Base-by-base conservation (phyloP, 1,140 invertebrate genomes). In the Muscidifurax raptorellus region DNA sequence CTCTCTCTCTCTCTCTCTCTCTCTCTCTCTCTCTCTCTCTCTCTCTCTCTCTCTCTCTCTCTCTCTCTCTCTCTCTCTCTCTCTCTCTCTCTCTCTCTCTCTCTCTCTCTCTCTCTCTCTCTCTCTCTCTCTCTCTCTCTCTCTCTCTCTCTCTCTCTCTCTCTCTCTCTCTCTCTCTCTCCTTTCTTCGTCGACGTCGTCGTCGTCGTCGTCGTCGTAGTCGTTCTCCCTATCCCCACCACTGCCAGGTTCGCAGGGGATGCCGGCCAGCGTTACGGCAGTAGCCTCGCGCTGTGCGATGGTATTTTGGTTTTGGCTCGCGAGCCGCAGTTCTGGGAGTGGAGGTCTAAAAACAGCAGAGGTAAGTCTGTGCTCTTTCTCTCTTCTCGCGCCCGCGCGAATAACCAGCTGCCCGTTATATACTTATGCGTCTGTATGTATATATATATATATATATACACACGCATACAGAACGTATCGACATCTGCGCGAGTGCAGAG, bases 261-360 rank as follows among this genome's bases (percentile, higher is more conserved):
- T 84, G 82, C 66, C 78, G 28, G 82, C 36, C 36, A 40, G 36
- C 36, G 66, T 64, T 22, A 59, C 22, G 52, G 82, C 66, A 28
- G 66, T 30, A 28, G 66, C 66, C 66, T 69, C 66, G 25, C 66
- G 59, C 59, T 64, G 59, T 15, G 72, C 82, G 78, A 69, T 91
- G 91, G 91, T 93, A 93, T 93, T 93, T 93, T 92, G 91, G 92
- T 92, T 93, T 92, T 93, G 92, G 92, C 92, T 92, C 92, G 90
- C 88, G 89, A 90, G 89, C 47, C 77, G 28, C 91, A 91, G 91
- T 92, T 92, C 92, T 93, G 92, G 92, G 92, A 92, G 91, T 91
- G 92, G 91, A 92, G 92, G 91, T 93, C 92, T 92, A 93, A 92
- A 93, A 92, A 93, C 92, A 92, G 92, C 92, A 92, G 92, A 93